Conservation (phyloP, 2,113 vertebrate species). For the Rhipidura dahli region DNA sequence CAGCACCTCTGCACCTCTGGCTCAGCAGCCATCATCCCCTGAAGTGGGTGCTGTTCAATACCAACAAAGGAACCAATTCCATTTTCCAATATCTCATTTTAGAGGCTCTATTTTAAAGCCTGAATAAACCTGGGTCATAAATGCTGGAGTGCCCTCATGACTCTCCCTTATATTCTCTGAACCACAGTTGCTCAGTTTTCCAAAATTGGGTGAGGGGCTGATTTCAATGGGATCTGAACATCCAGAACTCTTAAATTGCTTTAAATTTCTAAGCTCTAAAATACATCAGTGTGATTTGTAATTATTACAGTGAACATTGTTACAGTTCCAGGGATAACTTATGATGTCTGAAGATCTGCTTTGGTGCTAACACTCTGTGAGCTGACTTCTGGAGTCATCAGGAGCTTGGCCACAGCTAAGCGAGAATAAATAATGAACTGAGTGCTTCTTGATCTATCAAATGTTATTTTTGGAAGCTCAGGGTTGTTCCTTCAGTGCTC, state of each 20-base stretch:
- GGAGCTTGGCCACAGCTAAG: background rate
- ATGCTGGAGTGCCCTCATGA: background rate
- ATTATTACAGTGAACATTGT: background rate
- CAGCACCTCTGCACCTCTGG: background rate
- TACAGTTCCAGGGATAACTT: background rate
- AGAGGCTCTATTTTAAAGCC: background rate
- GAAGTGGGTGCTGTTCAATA: background rate
- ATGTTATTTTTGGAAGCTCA: slow-evolving; percentile 4
- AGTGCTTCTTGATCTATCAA: background rate
- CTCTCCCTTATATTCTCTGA: background rate
- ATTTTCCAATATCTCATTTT: background rate
- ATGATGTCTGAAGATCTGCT: background rate
- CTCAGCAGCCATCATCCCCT: background rate
- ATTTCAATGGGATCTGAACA: background rate
- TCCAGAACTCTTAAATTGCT: background rate
- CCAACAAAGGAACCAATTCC: background rate
- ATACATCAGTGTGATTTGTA: background rate
- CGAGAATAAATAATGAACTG: background rate
- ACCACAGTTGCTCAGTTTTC: background rate
- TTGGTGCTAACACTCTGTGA: background rate
- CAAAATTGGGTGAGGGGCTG: background rate
- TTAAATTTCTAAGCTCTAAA: background rate
- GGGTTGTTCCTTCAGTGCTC: background rate
- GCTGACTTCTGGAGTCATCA: background rate
- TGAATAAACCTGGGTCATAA: background rate